A percentile compares a stretch with the other conserved stretches of the same genome.
Conservation (phyloP, 2,113 vertebrate species). For the Ictalurus punctatus region DNA sequence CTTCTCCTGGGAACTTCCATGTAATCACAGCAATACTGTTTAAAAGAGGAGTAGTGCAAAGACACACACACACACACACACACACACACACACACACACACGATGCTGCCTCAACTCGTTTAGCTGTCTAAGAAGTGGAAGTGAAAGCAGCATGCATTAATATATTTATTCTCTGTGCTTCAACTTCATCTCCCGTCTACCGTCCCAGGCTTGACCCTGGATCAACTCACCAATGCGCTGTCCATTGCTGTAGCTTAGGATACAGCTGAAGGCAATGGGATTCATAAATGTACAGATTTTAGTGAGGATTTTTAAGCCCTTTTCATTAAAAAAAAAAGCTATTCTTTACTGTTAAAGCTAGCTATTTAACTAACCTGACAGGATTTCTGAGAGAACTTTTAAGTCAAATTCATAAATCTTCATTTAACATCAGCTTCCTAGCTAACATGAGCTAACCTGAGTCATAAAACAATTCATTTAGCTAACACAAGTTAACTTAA, state of each 20-base stretch:
- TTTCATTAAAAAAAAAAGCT: neutral
- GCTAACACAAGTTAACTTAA: neutral
- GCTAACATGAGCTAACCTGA: neutral
- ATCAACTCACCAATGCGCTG: neutral
- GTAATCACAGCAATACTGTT: slow-evolving; percentile 34
- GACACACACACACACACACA: neutral
- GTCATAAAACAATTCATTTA: neutral
- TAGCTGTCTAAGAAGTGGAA: neutral
- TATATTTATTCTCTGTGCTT: slow-evolving; percentile 26
- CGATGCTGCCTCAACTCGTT: neutral
- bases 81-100: slow-evolving; percentile 5
- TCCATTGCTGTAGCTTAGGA: neutral
- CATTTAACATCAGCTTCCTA: neutral
- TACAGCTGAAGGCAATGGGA: neutral
- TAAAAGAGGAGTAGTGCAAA: neutral
- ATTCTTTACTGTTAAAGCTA: neutral
- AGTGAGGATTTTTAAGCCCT: neutral
- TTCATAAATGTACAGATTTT: neutral
- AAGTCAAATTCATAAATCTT: neutral
- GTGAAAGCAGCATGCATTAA: slow-evolving; percentile 34
- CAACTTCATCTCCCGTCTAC: neutral
- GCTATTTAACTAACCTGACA: neutral
- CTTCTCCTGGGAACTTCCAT: slow-evolving; percentile 8
- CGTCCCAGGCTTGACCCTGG: neutral
- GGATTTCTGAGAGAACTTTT: neutral